Conservation (phyloP, 2,797 vertebrate genomes). For the Rhinichthys osculus region DNA sequence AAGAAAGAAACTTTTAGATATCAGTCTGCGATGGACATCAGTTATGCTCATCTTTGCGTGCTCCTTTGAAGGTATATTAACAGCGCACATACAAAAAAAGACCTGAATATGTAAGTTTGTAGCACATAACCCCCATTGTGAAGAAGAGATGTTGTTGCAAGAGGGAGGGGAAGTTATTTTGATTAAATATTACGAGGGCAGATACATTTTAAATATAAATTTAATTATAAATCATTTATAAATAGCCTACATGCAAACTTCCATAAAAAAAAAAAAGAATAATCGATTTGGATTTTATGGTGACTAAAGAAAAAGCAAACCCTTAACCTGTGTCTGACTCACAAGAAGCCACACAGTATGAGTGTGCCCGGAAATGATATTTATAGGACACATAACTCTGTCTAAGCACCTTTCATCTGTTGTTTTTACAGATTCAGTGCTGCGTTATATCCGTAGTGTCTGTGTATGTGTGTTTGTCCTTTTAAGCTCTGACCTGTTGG, state of each 20-base stretch:
- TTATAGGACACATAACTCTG: conserved; percentile 4
- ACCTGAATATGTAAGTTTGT: neutral
- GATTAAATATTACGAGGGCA: neutral
- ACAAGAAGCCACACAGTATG: neutral
- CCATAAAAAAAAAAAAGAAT: neutral
- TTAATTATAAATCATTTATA: neutral
- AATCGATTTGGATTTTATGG: neutral
- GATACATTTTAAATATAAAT: no score
- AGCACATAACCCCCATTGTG: neutral
- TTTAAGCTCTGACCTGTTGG: conserved; percentile 9
- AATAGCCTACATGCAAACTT: neutral
- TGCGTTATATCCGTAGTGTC: conserved; percentile 6
- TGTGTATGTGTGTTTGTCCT: neutral
- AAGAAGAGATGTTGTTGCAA: neutral
- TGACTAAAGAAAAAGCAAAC: neutral
- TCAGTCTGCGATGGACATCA: neutral
- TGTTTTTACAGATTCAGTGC: conserved; percentile 1
- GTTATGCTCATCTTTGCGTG: neutral
- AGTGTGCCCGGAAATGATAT: neutral
- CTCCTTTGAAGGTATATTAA: neutral
- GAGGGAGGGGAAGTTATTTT: no score
- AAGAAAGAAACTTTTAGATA: no score
- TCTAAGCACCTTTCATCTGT: conserved; percentile 29
- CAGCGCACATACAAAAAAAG: neutral
- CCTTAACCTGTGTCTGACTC: neutral